These are phyloP conservation scores for Agapornis roseicollis DNA, from an alignment of 2,113 vertebrate genomes.

Conservation along the genomic window DNA sequence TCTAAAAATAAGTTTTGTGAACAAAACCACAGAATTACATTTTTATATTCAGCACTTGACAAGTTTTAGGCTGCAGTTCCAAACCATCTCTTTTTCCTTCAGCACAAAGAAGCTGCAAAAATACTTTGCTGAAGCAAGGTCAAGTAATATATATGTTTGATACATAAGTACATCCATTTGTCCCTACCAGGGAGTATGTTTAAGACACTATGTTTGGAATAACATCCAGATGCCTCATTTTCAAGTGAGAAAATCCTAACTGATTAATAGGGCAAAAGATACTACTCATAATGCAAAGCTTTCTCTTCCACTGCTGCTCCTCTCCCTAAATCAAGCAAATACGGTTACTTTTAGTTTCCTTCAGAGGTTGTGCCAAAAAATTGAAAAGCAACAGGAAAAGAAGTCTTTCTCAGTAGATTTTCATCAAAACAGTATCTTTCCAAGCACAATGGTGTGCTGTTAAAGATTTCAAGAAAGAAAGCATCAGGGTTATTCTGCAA, in stretches of 20 bases:
- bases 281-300: not conserved
- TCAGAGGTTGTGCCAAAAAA: not conserved
- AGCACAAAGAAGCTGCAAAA: conserved; percentile 4
- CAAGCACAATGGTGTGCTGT: not conserved
- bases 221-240: conserved; percentile 2
- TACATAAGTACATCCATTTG: not conserved
- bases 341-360: not conserved
- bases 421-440: not conserved
- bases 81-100: not conserved
- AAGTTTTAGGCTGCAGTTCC: not conserved
- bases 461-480: not conserved
- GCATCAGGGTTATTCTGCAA: not conserved
- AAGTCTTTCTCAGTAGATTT: not conserved
- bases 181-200: not conserved
- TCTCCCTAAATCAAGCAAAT: not conserved
- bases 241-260: conserved; percentile 19
- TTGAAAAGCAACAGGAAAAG: not conserved
- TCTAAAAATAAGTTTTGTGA: conserved; percentile 48
- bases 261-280: not conserved
- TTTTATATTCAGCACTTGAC: not conserved
- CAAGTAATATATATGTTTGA: too few relatives aligned
- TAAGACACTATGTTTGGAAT: not conserved
- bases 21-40: conserved; percentile 46
- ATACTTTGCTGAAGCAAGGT: not conserved
- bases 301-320: not conserved